Evolutionary conservation across 2,113 vertebrate genomes (phyloP).

Genomic region (Excalfactoria chinensis): DNA sequence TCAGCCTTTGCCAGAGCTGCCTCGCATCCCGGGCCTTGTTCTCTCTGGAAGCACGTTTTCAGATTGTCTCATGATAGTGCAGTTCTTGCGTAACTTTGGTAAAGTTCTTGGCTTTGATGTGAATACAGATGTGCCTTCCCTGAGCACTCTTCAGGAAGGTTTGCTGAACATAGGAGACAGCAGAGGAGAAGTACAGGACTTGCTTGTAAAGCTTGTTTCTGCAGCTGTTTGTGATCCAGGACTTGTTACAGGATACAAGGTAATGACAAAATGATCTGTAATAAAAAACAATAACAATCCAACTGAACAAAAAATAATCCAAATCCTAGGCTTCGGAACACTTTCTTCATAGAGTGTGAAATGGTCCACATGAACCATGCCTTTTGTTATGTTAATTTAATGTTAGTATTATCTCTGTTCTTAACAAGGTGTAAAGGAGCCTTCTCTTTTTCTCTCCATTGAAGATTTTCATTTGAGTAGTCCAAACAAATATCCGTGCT

Average conservation of each 20-base stretch:
- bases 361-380: neutral
- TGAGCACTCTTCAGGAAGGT: conserved; percentile 90
- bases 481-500: neutral
- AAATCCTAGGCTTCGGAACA: neutral
- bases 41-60: conserved; percentile 88
- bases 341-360: neutral
- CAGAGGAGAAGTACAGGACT: conserved; percentile 88
- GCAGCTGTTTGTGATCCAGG: conserved; percentile 92
- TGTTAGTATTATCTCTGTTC: neutral
- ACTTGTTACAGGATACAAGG: conserved; percentile 89
- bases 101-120: conserved; percentile 91
- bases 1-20: conserved; percentile 90
- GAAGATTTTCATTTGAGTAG: neutral
- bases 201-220: conserved; percentile 91
- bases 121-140: conserved; percentile 82
- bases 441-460: neutral
- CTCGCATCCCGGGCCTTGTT: conserved; percentile 89
- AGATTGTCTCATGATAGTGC: conserved; percentile 93
- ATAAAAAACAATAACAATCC: neutral
- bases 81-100: conserved; percentile 93
- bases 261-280: conserved; percentile 61
- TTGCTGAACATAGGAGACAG: conserved; percentile 88
- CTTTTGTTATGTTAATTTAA: neutral
- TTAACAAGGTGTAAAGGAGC: neutral
- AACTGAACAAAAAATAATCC: neutral